Base-by-base conservation (phyloP, 2,888 invertebrate species). In the Choristoneura rosaceana region DNA sequence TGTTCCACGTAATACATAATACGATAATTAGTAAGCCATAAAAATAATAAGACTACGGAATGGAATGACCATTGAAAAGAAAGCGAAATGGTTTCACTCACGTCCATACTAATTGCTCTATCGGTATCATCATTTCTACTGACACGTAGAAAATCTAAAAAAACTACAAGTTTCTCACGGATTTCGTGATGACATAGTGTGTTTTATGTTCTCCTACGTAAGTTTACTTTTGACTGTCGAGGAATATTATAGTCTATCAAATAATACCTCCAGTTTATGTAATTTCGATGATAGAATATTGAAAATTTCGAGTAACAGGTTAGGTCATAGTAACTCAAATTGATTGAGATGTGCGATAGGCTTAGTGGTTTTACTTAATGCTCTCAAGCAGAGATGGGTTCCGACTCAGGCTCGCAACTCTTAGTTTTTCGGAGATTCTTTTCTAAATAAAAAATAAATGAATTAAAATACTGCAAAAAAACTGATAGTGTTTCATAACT, bases 71-170 rank as follows among this genome's bases (percentile, higher is more conserved):
- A 66, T 60, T 34, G 52, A 68, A 68, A 71, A 63, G 67, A 71
- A 71, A 71, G 68, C 41, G 62, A 71, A 68, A 59, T 45, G 47
- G 47, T 68, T 71, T 68, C 71, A 63, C 71, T 71, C 71, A 68
- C 68, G 71, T 71, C 62, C 59, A 0, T 55, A 67, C 38, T 71
- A 71, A 68, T 71, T 59, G 68, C 61, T 41, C n/a, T 43, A 47
- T 58, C 15, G 17, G 59, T 47, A 71, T 68, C 68, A 71, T 71
- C 71, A 67, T 71, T 71, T 71, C 58, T 38, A 62, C 55, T 45
- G 67, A 63, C 55, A 47, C 41, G 58, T 71, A 68, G 47, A 71
- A 67, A 59, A 58, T 47, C 60, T 45, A 71, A 17, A 1, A 69
- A 62, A 69, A 10, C 41, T 25, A 41, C 43, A 25, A 14, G 25